Conservation (phyloP, 2,113 vertebrate species). For the Coreoperca whiteheadi region DNA sequence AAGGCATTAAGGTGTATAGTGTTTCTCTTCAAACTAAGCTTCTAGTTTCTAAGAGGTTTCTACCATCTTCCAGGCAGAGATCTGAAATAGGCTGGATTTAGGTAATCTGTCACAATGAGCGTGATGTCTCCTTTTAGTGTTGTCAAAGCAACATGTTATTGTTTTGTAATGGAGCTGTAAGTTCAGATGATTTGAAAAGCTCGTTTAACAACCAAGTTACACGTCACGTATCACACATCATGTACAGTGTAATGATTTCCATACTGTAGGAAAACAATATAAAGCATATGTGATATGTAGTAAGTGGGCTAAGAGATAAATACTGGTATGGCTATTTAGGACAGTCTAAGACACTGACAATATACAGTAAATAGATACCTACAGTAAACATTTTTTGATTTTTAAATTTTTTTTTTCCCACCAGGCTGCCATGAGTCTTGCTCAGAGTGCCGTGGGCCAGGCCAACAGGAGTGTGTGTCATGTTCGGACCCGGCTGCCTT, state of each 20-base stretch:
- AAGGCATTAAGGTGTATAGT: no score
- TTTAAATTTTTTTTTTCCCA: no score
- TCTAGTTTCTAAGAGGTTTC: not conserved
- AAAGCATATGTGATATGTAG: no score
- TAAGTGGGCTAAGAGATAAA: not conserved
- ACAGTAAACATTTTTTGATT: not conserved
- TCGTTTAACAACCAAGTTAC: not conserved
- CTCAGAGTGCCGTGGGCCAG: constrained; percentile 85
- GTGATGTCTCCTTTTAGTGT: not conserved
- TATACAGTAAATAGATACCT: not conserved
- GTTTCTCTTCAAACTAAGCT: not conserved
- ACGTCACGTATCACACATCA: not conserved
- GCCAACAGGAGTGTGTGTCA: constrained; percentile 84
- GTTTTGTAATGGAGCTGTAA: not conserved
- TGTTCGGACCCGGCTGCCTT: constrained; percentile 83
- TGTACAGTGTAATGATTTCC: not conserved
- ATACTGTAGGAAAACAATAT: not conserved
- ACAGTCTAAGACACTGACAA: not conserved
- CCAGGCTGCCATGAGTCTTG: constrained; percentile 92
- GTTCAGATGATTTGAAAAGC: not conserved
- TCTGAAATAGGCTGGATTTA: not conserved
- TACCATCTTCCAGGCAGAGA: not conserved
- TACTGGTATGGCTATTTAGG: not conserved
- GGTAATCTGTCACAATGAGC: not conserved
- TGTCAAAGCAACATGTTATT: not conserved